A percentile compares a stretch with the other conserved stretches of the same genome.
These are phyloP conservation scores for Triplophysa siluroides DNA, from an alignment of 2,113 vertebrate genomes.

Conservation along the genomic window DNA sequence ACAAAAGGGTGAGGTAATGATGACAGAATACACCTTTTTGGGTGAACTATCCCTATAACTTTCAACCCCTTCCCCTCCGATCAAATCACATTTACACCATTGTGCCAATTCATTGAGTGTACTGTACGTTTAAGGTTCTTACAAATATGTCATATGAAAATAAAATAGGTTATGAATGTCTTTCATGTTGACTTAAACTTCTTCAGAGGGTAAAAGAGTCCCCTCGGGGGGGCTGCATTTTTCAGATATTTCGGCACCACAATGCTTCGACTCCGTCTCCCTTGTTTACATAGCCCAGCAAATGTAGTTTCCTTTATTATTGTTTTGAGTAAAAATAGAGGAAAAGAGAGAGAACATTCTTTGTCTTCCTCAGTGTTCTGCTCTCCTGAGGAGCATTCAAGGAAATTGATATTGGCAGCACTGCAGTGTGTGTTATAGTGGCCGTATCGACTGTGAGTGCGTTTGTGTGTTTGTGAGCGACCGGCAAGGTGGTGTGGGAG, in stretches of 20 bases:
- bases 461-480: conserved; percentile 69
- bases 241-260: conserved; percentile 2
- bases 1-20: too few relatives aligned
- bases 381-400: conserved; percentile 68
- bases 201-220: neutral
- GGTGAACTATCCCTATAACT: too few relatives aligned
- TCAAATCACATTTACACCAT: too few relatives aligned
- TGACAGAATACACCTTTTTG: too few relatives aligned
- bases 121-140: too few relatives aligned
- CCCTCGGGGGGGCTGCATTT: neutral
- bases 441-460: conserved; percentile 51
- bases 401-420: conserved; percentile 74
- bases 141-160: neutral
- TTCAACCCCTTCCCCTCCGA: too few relatives aligned
- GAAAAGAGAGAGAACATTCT: conserved; percentile 44
- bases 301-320: neutral
- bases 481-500: conserved; percentile 73
- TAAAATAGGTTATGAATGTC: neutral
- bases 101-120: too few relatives aligned
- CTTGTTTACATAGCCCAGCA: neutral
- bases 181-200: conserved; percentile 12
- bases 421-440: conserved; percentile 70
- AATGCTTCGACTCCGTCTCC: neutral
- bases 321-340: conserved; percentile 6
- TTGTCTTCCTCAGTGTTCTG: conserved; percentile 62